phyloP scores from a whole-genome alignment of 2,113 vertebrate genomes.

The Ursus arctos region DNA sequence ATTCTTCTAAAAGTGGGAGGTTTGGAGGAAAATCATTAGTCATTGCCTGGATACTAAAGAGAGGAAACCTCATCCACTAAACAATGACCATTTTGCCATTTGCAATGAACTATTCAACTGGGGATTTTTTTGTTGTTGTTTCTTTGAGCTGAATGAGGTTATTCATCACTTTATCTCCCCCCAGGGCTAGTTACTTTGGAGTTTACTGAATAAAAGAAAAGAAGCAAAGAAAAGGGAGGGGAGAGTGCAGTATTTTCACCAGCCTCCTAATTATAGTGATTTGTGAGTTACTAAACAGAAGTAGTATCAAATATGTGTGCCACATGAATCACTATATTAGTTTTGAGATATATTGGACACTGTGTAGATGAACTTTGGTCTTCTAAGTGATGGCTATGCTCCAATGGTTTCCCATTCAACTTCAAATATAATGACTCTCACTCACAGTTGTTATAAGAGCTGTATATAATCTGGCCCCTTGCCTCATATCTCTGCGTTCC shows the following conservation, averaged over 20 bases:
- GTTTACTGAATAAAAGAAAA: conserved; percentile 69
- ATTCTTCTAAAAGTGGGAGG: conserved; percentile 77
- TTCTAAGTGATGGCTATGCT: not conserved
- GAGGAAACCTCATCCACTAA: conserved; percentile 61
- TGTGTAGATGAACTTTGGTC: not conserved
- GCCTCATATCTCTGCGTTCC: not conserved
- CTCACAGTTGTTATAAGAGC: not conserved
- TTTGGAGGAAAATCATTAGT: conserved; percentile 77
- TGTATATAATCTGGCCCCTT: not conserved
- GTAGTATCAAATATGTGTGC: not conserved
- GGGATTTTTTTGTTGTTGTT: conserved; percentile 74
- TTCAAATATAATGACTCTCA: not conserved
- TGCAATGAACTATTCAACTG: conserved; percentile 68
- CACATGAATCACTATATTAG: not conserved
- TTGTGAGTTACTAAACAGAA: conserved; percentile 62
- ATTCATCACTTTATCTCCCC: conserved; percentile 75
- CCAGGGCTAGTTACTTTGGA: conserved; percentile 66
- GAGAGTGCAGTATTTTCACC: not conserved
- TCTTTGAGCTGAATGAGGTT: conserved; percentile 75
- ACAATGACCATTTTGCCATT: conserved; percentile 77
- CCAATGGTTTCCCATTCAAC: not conserved
- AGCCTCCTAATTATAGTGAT: conserved; percentile 75
- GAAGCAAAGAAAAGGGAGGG: conserved; percentile 10
- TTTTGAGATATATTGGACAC: not conserved
- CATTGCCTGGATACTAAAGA: conserved; percentile 66